A percentile compares a stretch with the other conserved stretches of the same genome.
Evolutionary conservation across 2,113 vertebrate genomes (phyloP).

Genomic region (Phainopepla nitens): DNA sequence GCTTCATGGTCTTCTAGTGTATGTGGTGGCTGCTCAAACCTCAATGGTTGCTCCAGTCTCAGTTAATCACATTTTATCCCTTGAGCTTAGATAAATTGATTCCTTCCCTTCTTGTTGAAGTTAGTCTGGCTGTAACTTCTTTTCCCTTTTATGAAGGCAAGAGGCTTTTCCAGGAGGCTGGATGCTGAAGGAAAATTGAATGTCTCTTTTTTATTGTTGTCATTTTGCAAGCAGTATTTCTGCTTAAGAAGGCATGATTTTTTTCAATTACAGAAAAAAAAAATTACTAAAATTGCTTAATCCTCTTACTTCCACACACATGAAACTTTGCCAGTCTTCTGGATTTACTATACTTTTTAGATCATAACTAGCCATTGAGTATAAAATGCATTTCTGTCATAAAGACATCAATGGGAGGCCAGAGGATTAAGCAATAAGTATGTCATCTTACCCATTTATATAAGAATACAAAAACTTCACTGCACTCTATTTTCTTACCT

Average conservation of each 20-base stretch:
- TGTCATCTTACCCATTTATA: neutral
- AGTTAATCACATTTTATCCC: neutral
- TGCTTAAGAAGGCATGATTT: neutral
- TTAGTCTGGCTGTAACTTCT: neutral
- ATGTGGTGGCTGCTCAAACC: neutral
- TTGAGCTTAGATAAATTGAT: neutral
- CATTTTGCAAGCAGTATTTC: neutral
- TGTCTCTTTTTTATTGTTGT: neutral
- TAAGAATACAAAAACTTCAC: neutral
- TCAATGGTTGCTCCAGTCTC: neutral
- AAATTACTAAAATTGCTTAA: neutral
- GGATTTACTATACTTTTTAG: neutral
- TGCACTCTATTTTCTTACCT: neutral
- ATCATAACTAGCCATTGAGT: neutral
- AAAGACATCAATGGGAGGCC: neutral
- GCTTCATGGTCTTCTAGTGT: neutral
- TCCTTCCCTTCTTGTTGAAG: neutral
- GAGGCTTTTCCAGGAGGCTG: neutral
- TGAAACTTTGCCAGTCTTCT: neutral
- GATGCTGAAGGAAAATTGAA: neutral
- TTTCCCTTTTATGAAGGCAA: neutral
- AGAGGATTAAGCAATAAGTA: neutral
- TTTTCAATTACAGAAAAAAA: neutral
- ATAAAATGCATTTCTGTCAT: neutral
- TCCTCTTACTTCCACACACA: slow-evolving; percentile 6